Conservation (phyloP, 2,888 invertebrate species). For the Archips crataeganus region DNA sequence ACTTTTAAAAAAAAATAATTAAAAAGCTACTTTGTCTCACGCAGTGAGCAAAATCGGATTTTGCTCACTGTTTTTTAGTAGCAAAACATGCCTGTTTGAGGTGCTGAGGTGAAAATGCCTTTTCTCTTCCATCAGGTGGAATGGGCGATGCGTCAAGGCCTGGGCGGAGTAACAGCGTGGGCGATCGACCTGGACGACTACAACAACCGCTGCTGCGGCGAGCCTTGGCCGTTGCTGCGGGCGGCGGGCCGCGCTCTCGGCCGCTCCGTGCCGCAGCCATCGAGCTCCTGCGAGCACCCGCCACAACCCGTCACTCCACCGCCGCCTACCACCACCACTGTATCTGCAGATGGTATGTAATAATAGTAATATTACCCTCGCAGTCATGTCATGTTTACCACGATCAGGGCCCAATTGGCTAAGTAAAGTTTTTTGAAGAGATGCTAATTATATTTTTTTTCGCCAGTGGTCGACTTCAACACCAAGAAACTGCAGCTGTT, state of each 20-base stretch:
- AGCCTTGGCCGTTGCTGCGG: conserved; percentile 91
- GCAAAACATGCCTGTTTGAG: too few species aligned
- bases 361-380: conserved; percentile 32
- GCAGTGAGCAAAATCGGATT: too few species aligned
- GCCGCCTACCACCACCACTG: conserved; percentile 90
- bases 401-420: too few species aligned
- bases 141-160: conserved; percentile 90
- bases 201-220: conserved; percentile 92
- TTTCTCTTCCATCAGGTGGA: conserved; percentile 79
- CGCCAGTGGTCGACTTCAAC: too few species aligned
- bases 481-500: too few species aligned
- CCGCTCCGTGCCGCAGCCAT: conserved; percentile 81
- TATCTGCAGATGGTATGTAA: conserved; percentile 68
- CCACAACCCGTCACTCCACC: conserved; percentile 90
- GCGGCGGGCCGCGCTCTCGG: conserved; percentile 92
- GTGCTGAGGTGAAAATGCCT: background rate
- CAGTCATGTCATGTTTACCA: too few species aligned
- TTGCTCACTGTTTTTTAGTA: too few species aligned
- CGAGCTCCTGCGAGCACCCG: conserved; percentile 88
- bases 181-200: conserved; percentile 96
- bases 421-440: too few species aligned
- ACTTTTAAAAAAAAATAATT: too few species aligned
- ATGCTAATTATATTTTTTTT: too few species aligned
- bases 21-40: too few species aligned
- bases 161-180: conserved; percentile 95